Evolutionary conservation across 2,888 invertebrate genomes (phyloP), one percentile per base, ranked within the genome.

Genomic region (Chrysina gloriosa): DNA sequence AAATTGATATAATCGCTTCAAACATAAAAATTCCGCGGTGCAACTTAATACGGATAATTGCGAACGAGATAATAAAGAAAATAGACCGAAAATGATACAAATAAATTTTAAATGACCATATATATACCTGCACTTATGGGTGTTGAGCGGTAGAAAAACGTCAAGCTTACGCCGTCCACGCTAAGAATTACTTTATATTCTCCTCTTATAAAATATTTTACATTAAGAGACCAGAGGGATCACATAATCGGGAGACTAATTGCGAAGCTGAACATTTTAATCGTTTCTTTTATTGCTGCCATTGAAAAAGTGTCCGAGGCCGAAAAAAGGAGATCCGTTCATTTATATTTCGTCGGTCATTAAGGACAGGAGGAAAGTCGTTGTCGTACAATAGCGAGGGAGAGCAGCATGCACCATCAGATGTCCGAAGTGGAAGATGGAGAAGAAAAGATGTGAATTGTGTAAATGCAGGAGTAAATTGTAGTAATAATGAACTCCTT

Each of bases 231-330:
- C 52, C 31, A 19, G 27, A 14, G 25, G 31, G 65, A 65, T 65
- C 54, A 45, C 45, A 56, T 65, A 65, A 65, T 67, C 58, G 56
- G 27, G 36, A 16, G 48, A 67, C 63, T 68, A 68, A 68, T 68
- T 68, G 63, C 63, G 45, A 45, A 68, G 52, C 67, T 34, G 67
- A 68, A 63, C 29, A 45, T 63, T 50, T 68, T 68, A 68, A 68
- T 68, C 63, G 67, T 68, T 47, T 21, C 50, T 63, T 63, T 68
- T 68, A 63, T 68, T 45, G 47, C 47, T 29, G 47, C 66, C 14
- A 39, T 58, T 39, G 58, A 58, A 58, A 58, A 58, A 58, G 58
- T 58, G 58, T 42, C 25, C 39, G 27, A 25, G 2, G 11, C 25
- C 25, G 16, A 58, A 54, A 58, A 58, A n/a, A n/a, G n/a, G n/a